Evolutionary conservation across 2,888 invertebrate genomes (phyloP).

Genomic region (Phasia obesa): DNA sequence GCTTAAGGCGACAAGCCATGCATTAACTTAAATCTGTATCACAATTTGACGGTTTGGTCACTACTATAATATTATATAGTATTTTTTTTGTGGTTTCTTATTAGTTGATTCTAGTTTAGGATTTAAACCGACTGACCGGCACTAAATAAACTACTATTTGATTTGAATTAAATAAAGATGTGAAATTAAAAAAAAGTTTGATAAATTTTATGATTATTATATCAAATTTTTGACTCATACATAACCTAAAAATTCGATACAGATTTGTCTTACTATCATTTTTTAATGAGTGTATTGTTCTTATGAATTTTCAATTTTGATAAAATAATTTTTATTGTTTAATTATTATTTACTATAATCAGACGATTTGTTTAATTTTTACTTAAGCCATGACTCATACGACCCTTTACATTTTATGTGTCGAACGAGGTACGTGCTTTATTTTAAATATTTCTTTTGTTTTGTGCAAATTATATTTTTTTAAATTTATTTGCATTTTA

Average conservation of each 20-base stretch:
- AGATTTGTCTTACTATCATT: constrained; percentile 9
- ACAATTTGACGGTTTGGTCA: no score
- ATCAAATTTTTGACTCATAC: not conserved
- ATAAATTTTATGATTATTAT: no score
- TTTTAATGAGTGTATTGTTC: constrained; percentile 21
- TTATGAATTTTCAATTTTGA: constrained; percentile 32
- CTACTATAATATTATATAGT: no score
- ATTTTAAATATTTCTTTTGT: constrained; percentile 24
- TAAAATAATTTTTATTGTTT: constrained; percentile 12
- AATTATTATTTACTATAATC: constrained; percentile 24
- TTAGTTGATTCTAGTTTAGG: no score
- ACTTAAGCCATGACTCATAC: constrained; percentile 58
- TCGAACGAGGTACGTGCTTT: constrained; percentile 58
- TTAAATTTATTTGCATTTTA: constrained; percentile 28
- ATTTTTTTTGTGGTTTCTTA: no score
- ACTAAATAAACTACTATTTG: no score
- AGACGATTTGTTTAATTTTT: constrained; percentile 54
- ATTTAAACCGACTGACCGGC: no score
- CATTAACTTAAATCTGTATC: no score
- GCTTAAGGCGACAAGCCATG: no score
- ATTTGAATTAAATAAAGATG: no score
- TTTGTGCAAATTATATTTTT: constrained; percentile 19
- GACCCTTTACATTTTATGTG: constrained; percentile 42
- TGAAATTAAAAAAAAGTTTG: no score
- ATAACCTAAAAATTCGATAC: not conserved